These are phyloP conservation scores for Gastrophysa polygoni DNA, from an alignment of 2,888 invertebrate species.

Conservation along the genomic window DNA sequence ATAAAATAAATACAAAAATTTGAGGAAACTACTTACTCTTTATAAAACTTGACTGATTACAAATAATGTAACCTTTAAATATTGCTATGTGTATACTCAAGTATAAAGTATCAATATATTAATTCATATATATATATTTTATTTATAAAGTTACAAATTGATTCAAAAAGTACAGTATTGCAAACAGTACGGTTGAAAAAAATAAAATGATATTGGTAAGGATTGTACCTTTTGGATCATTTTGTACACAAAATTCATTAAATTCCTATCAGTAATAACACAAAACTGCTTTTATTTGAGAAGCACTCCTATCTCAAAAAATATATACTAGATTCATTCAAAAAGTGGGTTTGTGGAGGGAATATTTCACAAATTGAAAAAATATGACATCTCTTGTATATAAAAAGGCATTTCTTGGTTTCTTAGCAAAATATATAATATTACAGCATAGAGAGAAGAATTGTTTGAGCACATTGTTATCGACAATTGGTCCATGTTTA, in stretches of 20 bases:
- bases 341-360: constrained; percentile 52
- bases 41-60: constrained; percentile 57
- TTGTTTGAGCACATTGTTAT: constrained; percentile 39
- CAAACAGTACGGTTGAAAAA: constrained; percentile 21
- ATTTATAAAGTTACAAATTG: constrained; percentile 22
- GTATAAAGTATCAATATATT: constrained; percentile 31
- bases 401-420: constrained; percentile 53
- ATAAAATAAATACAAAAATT: constrained; percentile 59
- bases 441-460: constrained; percentile 26
- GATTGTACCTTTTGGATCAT: constrained; percentile 15
- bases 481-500: constrained; percentile 46
- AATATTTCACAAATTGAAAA: constrained; percentile 53
- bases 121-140: constrained; percentile 28
- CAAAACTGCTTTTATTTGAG: constrained; percentile 57
- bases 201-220: constrained; percentile 19
- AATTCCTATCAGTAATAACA: constrained; percentile 54
- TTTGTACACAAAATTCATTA: constrained; percentile 22
- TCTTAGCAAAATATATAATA: constrained; percentile 46
- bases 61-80: constrained; percentile 55
- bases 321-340: constrained; percentile 45
- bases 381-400: constrained; percentile 37
- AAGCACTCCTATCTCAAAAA: constrained; percentile 53
- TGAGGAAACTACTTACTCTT: constrained; percentile 48
- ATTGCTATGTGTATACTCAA: constrained; percentile 49
- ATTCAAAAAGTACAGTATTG: constrained; percentile 22